Evolutionary conservation across 64 coral and sea anemone species (phyloP).

Genomic region (Orbicella faveolata): DNA sequence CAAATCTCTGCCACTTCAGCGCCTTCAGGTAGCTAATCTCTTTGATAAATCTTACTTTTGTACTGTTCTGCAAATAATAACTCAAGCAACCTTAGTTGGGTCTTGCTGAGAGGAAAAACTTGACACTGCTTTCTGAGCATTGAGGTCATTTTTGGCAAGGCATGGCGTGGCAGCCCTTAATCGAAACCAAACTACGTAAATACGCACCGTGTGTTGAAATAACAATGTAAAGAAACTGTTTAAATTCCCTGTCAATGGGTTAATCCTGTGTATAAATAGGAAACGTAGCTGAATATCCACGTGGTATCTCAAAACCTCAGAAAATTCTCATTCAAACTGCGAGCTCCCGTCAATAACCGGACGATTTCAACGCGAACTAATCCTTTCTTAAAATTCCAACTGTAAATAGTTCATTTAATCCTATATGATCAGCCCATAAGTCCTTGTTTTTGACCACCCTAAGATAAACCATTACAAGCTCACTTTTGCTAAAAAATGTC

Average conservation of each 20-base stretch:
- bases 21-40: no score
- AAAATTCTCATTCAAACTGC: constrained; percentile 1
- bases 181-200: background rate
- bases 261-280: background rate
- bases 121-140: no score
- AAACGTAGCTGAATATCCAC: background rate
- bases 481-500: background rate
- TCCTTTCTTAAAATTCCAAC: background rate
- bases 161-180: no score
- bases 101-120: no score
- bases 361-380: background rate
- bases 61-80: no score
- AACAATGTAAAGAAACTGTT: background rate
- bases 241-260: background rate
- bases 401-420: background rate
- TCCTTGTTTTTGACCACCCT: background rate
- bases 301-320: background rate
- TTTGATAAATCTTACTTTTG: no score
- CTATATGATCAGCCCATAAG: background rate
- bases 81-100: no score
- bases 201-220: background rate
- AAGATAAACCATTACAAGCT: background rate
- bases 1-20: no score
- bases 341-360: background rate
- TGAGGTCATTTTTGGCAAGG: no score